A percentile compares a stretch with the other conserved stretches of the same genome.
These are phyloP conservation scores for Oreotrochilus melanogaster DNA, from an alignment of 2,113 vertebrate species.

Conservation along the genomic window DNA sequence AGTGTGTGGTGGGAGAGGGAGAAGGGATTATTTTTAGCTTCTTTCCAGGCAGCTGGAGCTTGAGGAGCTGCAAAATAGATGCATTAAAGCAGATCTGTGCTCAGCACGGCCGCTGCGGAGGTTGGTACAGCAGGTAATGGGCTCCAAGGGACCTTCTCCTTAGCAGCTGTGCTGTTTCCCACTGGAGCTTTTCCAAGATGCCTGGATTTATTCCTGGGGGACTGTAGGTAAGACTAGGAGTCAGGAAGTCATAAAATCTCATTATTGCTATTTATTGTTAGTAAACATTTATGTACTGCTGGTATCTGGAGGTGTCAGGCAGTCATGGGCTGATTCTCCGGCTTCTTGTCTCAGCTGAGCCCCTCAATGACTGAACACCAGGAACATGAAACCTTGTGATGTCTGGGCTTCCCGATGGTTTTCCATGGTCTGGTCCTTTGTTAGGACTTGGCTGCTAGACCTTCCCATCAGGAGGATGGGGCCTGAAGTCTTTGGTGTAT, in stretches of 20 bases:
- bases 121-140: conserved; percentile 32
- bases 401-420: neutral
- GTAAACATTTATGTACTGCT: conserved; percentile 4
- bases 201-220: neutral
- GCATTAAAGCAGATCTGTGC: neutral
- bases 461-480: neutral
- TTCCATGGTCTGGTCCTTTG: neutral
- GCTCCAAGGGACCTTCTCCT: neutral
- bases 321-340: neutral
- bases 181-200: conserved; percentile 37
- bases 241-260: conserved; percentile 58
- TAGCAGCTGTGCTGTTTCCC: conserved; percentile 23
- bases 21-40: neutral
- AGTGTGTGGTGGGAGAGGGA: neutral
- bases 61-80: conserved; percentile 18
- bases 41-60: conserved; percentile 18
- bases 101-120: neutral
- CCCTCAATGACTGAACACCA: neutral
- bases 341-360: neutral
- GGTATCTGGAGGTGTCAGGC: neutral
- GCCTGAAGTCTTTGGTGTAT: fast-evolving
- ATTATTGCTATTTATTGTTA: conserved; percentile 41
- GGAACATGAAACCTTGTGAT: neutral
- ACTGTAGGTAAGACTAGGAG: conserved; percentile 49
- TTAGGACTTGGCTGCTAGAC: neutral